A percentile compares a stretch with the other conserved stretches of the same genome.
Evolutionary conservation across 1,140 invertebrate genomes (phyloP).

Genomic region (Nymphalis io): DNA sequence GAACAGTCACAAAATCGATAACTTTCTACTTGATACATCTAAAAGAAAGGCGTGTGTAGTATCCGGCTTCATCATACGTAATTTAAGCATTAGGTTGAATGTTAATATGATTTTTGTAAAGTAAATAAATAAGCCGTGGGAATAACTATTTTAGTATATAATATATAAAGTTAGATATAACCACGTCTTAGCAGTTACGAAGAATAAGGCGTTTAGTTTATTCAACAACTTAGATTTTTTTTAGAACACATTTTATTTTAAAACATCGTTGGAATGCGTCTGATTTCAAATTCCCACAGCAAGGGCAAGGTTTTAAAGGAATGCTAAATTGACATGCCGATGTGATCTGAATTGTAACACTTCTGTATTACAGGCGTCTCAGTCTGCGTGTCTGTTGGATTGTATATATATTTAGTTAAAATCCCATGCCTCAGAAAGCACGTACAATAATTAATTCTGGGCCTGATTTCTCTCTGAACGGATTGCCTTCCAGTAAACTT

Average conservation of each 20-base stretch:
- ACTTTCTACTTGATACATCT: too few relatives aligned
- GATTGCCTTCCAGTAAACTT: too few relatives aligned
- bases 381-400: neutral
- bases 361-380: too few relatives aligned
- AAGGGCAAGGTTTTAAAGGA: conserved; percentile 17
- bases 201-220: neutral
- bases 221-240: neutral
- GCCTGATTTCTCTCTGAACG: too few relatives aligned
- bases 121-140: neutral
- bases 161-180: neutral
- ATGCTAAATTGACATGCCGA: conserved; percentile 7
- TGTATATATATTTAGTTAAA: neutral
- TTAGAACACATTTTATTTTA: neutral
- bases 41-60: too few relatives aligned
- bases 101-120: neutral
- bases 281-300: conserved; percentile 11
- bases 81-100: neutral
- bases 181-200: neutral
- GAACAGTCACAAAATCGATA: too few relatives aligned
- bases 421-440: too few relatives aligned
- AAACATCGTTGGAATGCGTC: neutral
- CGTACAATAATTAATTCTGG: too few relatives aligned
- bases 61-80: too few relatives aligned
- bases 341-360: conserved; percentile 14
- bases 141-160: neutral